Percentiles rank a stretch among this genome's conserved stretches.
Evolutionary conservation across 1,140 invertebrate species (phyloP).

Genomic region (Cryptotermes secundus): DNA sequence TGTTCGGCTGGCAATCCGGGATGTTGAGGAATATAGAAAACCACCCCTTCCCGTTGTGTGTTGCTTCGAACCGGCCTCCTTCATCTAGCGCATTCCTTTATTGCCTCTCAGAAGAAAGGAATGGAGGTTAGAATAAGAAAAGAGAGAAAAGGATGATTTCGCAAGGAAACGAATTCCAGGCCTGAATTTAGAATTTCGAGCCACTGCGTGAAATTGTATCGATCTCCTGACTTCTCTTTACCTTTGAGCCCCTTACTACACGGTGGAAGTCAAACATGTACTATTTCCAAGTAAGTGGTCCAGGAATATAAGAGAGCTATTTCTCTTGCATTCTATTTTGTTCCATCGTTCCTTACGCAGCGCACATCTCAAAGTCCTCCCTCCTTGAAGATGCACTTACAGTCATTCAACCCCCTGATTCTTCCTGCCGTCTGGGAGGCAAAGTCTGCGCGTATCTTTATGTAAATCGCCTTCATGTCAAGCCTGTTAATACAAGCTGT

Average conservation of each 20-base stretch:
- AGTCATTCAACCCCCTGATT: too few species aligned
- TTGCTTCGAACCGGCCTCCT: neutral
- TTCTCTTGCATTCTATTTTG: neutral
- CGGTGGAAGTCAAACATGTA: constrained; percentile 1
- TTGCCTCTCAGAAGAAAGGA: neutral
- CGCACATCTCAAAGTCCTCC: neutral
- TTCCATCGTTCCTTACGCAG: neutral
- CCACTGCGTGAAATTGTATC: neutral
- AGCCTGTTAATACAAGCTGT: too few species aligned
- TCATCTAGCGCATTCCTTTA: neutral
- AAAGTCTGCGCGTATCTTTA: too few species aligned
- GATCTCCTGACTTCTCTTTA: constrained; percentile 3
- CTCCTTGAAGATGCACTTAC: too few species aligned
- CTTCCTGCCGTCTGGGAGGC: too few species aligned
- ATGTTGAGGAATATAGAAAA: too few species aligned
- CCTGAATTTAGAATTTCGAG: constrained; percentile 12
- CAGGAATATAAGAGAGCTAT: constrained; percentile 8
- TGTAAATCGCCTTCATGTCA: too few species aligned
- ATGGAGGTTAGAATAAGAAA: neutral
- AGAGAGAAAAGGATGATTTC: neutral
- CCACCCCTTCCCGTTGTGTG: neutral
- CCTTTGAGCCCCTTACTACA: neutral
- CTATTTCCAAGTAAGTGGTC: neutral
- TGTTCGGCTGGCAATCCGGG: too few species aligned
- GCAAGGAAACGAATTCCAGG: neutral